Evolutionary conservation across 1,140 invertebrate genomes (phyloP).

Genomic region (Helicorthomorpha holstii): DNA sequence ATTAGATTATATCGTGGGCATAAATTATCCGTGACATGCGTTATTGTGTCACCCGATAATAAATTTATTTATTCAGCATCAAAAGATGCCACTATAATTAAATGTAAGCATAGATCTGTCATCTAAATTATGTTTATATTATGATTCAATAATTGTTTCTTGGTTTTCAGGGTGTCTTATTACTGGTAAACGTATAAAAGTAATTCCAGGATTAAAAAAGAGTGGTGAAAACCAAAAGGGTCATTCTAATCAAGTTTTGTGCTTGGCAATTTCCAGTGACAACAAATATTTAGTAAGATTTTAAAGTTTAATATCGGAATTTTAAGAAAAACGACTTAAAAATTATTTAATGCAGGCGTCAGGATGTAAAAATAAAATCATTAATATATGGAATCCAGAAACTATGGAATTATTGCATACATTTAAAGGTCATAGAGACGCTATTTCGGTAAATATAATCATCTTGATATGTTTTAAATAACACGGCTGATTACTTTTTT

Average conservation of each 20-base stretch:
- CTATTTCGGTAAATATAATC: conserved; percentile 24
- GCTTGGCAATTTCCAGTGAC: conserved; percentile 65
- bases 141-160: too few species aligned
- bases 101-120: too few species aligned
- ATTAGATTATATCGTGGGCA: conserved; percentile 32
- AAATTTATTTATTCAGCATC: conserved; percentile 61
- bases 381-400: conserved; percentile 68
- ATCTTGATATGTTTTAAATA: conserved; percentile 1
- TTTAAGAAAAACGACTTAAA: conserved; percentile 4
- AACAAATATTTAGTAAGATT: conserved; percentile 55
- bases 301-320: conserved; percentile 1
- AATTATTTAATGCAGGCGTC: conserved; percentile 37
- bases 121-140: too few species aligned
- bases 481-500: conserved; percentile 4
- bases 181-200: too few species aligned
- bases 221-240: conserved; percentile 22
- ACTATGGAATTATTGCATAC: conserved; percentile 59
- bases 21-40: conserved; percentile 57
- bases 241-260: conserved; percentile 40
- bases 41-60: conserved; percentile 56
- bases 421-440: conserved; percentile 37
- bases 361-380: conserved; percentile 53
- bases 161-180: too few species aligned
- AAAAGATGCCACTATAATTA: conserved; percentile 72
- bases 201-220: too few species aligned